These are phyloP conservation scores for Erebia ligea DNA, from an alignment of 2,888 invertebrate genomes.

Conservation along the genomic window DNA sequence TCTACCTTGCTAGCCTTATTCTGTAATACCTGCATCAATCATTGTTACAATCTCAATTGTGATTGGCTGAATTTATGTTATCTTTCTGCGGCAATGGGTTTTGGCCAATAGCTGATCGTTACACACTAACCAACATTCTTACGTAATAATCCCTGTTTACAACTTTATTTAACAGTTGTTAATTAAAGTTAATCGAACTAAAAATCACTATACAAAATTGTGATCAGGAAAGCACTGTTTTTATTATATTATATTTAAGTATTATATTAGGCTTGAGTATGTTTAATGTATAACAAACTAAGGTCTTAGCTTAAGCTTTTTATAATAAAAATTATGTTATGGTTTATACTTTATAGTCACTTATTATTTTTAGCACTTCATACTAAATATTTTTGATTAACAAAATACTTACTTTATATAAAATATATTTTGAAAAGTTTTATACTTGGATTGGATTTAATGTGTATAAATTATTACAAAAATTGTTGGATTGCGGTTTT, in stretches of 20 bases:
- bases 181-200: not conserved
- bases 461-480: not conserved
- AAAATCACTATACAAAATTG: not conserved
- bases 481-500: not conserved
- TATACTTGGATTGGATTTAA: constrained; percentile 3
- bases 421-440: not conserved
- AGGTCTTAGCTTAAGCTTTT: not conserved
- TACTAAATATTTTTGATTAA: constrained; percentile 15
- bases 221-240: not conserved
- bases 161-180: not conserved
- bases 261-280: no score
- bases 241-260: no score
- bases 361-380: constrained; percentile 44
- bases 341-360: constrained; percentile 39
- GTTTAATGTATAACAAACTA: not conserved
- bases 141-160: not conserved
- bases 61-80: no score
- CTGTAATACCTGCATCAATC: no score
- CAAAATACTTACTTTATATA: not conserved
- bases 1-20: no score
- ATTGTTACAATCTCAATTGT: no score
- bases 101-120: no score
- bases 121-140: no score
- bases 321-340: constrained; percentile 19
- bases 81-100: no score